phyloP scores from a whole-genome alignment of 2,113 vertebrate species.

The Speoplatyrhinus poulsoni region DNA sequence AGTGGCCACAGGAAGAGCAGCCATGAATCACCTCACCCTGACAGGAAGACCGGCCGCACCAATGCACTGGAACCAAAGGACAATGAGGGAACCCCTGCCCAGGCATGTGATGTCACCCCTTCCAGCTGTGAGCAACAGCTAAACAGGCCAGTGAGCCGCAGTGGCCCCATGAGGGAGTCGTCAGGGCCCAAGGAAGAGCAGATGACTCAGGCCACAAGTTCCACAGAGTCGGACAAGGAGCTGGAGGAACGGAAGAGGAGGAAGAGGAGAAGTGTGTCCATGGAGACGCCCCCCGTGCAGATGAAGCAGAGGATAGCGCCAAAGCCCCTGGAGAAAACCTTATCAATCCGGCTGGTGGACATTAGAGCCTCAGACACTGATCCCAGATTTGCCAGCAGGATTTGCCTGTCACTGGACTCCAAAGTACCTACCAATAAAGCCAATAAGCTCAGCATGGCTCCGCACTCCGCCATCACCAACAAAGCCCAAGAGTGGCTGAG shows the following conservation, averaged over 20 bases:
- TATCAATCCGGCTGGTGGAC: slow-evolving; percentile 63
- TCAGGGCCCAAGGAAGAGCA: not conserved
- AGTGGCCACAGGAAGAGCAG: slow-evolving; percentile 56
- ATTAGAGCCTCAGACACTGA: slow-evolving; percentile 51
- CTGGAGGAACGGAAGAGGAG: slow-evolving; percentile 47
- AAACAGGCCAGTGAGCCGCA: slow-evolving; percentile 49
- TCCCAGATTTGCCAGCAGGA: slow-evolving; percentile 15
- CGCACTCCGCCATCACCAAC: slow-evolving; percentile 52
- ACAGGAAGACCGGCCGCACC: slow-evolving; percentile 36
- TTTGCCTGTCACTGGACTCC: not conserved
- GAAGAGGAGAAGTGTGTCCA: slow-evolving; percentile 40
- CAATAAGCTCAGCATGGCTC: not conserved
- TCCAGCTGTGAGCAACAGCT: slow-evolving; percentile 31
- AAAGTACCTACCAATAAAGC: slow-evolving; percentile 21
- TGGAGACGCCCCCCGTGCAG: slow-evolving; percentile 39
- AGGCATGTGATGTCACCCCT: not conserved
- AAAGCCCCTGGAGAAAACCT: slow-evolving; percentile 53
- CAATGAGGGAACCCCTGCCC: not conserved
- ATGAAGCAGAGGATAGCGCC: slow-evolving; percentile 14
- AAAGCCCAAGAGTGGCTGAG: slow-evolving; percentile 79
- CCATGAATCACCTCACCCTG: slow-evolving; percentile 54
- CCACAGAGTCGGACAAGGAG: slow-evolving; percentile 25
- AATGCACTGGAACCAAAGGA: slow-evolving; percentile 27
- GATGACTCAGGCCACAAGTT: not conserved
- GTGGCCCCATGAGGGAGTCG: slow-evolving; percentile 31